Evolutionary conservation across 2,113 vertebrate genomes (phyloP).

Genomic region (Sander vitreus): DNA sequence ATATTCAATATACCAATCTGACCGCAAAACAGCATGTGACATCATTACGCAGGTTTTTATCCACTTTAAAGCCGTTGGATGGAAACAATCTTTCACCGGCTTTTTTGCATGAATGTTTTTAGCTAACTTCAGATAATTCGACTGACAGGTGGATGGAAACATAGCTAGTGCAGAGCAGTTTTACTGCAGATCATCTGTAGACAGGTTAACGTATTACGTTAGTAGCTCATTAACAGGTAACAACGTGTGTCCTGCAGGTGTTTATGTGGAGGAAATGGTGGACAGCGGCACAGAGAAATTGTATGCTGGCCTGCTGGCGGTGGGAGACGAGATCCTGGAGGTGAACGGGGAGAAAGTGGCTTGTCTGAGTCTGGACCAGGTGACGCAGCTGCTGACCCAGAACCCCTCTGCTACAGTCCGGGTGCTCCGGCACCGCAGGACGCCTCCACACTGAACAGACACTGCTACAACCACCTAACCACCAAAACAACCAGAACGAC

Average conservation of each 20-base stretch:
- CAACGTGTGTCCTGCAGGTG: conserved; percentile 77
- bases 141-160: too few species aligned
- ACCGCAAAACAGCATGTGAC: too few species aligned
- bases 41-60: too few species aligned
- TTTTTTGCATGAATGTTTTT: too few species aligned
- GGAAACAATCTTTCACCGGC: too few species aligned
- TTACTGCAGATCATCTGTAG: too few species aligned
- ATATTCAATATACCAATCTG: too few species aligned
- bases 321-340: conserved; percentile 92
- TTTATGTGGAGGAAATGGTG: conserved; percentile 90
- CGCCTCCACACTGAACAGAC: conserved; percentile 1
- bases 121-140: too few species aligned
- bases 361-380: conserved; percentile 82
- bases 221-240: not conserved
- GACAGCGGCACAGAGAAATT: conserved; percentile 87
- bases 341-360: conserved; percentile 88
- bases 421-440: conserved; percentile 81
- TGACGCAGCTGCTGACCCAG: conserved; percentile 81
- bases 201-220: too few species aligned
- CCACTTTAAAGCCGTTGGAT: too few species aligned
- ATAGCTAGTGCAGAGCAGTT: too few species aligned
- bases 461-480: not conserved
- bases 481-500: too few species aligned
- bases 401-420: conserved; percentile 81
- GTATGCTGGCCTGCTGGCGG: conserved; percentile 88